Percentiles rank a stretch among this genome's conserved stretches.
Conservation (phyloP, 2,797 vertebrate species). For the Hipposideros larvatus region DNA sequence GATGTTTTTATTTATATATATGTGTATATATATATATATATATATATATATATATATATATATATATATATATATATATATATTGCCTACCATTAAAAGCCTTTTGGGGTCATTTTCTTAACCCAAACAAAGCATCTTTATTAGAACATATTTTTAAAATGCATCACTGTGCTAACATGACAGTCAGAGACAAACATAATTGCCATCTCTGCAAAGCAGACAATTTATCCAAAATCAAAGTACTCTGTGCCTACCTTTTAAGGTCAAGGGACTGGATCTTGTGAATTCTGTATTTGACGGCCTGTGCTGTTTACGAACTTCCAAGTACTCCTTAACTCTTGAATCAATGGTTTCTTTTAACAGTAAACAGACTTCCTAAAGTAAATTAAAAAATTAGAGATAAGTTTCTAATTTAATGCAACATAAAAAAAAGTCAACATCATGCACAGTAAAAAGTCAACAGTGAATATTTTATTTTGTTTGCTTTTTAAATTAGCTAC, state of each 20-base stretch:
- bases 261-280: conserved; percentile 89
- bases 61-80: conserved; percentile 57
- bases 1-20: conserved; percentile 71
- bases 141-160: conserved; percentile 74
- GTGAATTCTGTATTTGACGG: conserved; percentile 88
- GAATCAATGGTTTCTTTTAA: conserved; percentile 93
- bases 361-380: conserved; percentile 92
- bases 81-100: conserved; percentile 60
- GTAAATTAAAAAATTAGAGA: conserved; percentile 73
- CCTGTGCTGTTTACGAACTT: conserved; percentile 87
- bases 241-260: conserved; percentile 90
- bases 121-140: conserved; percentile 74
- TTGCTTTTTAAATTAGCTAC: conserved; percentile 41
- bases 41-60: background rate
- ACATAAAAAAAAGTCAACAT: conserved; percentile 68
- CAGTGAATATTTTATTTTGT: conserved; percentile 6
- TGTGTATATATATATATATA: conserved; percentile 64
- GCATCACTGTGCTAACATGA: conserved; percentile 69
- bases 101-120: conserved; percentile 69
- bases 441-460: conserved; percentile 37
- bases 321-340: conserved; percentile 92
- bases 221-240: conserved; percentile 74
- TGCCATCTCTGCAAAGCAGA: conserved; percentile 69
- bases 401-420: conserved; percentile 50
- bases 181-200: conserved; percentile 69